A percentile compares a stretch with the other conserved stretches of the same genome.
phyloP scores from a whole-genome alignment of 2,113 vertebrate genomes.

The Isichthys henryi region DNA sequence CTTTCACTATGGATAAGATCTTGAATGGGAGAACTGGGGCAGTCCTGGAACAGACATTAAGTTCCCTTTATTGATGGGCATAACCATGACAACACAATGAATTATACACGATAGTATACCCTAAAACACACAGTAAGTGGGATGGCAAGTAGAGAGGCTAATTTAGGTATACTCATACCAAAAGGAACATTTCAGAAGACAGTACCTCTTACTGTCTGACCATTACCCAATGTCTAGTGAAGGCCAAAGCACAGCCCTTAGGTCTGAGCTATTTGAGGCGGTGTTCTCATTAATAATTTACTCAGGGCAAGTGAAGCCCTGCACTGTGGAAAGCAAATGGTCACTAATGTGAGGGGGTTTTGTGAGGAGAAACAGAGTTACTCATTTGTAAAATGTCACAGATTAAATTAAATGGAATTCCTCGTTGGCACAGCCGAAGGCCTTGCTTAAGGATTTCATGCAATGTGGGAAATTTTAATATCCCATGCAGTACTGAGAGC shows the following conservation, averaged over 20 bases:
- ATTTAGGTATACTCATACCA: not conserved
- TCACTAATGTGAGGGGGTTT: not conserved
- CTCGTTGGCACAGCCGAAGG: not conserved
- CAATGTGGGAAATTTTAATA: not conserved
- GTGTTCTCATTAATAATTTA: not conserved
- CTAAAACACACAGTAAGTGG: not conserved
- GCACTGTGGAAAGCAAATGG: constrained; percentile 1
- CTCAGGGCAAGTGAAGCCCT: not conserved
- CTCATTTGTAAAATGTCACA: constrained; percentile 9
- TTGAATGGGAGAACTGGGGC: not conserved
- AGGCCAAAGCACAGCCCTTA: not conserved
- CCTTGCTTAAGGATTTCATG: not conserved
- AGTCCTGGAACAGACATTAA: not conserved
- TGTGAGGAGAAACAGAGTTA: not conserved
- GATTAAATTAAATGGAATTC: not conserved
- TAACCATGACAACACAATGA: not conserved
- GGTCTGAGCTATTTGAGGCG: not conserved
- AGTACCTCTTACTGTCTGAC: not conserved
- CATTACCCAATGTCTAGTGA: not conserved
- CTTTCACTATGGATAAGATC: not conserved
- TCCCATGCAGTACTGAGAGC: not conserved
- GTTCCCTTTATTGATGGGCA: not conserved
- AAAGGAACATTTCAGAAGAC: not conserved
- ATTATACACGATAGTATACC: not conserved
- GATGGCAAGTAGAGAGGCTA: not conserved